Base-by-base conservation (phyloP, 2,797 vertebrate genomes). In the Eulemur mongoz region DNA sequence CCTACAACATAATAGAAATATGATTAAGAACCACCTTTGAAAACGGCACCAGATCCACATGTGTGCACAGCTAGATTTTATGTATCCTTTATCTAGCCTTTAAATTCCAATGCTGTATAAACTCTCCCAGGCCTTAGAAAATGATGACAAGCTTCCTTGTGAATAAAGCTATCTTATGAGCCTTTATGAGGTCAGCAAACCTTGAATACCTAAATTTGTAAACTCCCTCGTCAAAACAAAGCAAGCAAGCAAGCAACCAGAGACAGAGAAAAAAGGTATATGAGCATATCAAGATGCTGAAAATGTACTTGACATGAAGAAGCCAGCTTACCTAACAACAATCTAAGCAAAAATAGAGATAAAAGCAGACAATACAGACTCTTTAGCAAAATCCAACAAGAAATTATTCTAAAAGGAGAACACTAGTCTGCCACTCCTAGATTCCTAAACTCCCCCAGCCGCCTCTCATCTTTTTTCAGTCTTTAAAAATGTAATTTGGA, bases 401-500 rank as follows among this genome's bases (percentile, higher is more conserved):
- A 80, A 87, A 86, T n/a, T 89, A 85, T 52, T 38, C 69, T 87
- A 48, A 57, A 93, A 48, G 57, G 45, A 57, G 40, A 90, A 50
- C 69, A 67, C 6, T 25, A 59, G 54, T n/a, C 72, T 96, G 40
- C 35, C 85, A 78, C 54, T 69, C 32, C 70, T 70, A 67, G 23
- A 27, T 50, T 72, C 65, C 13, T n/a, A 80, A 22, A 7, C 27
- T 57, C n/a, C 43, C 59, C n/a, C 38, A 35, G 27, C n/a, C 20
- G 22, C n/a, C 20, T 52, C 40, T 82, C 23, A 30, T 59, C 61
- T 69, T 73, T 79, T 32, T 79, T 35, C 43, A 38, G 57, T 76
- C 43, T 38, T 88, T 80, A 91, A 96, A 93, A 94, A 94, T 54
- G 52, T 15, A 38, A 75, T 50, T 80, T 88, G 84, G 86, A 87